Evolutionary conservation across 2,113 vertebrate species (phyloP), one percentile per base, ranked within the genome.

Genomic region (Seriola quinqueradiata): DNA sequence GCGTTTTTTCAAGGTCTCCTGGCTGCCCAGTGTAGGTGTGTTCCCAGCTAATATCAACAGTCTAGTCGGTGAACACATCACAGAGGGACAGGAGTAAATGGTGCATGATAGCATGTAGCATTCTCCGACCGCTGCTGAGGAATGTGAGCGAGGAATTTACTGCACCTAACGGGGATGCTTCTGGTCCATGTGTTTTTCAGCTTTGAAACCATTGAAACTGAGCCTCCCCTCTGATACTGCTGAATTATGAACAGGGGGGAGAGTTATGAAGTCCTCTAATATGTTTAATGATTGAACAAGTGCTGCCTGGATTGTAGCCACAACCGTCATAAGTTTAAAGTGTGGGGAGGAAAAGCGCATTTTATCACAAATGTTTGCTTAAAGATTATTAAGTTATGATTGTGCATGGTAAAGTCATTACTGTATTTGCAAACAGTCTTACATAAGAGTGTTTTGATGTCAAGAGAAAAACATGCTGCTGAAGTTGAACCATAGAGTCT

Each of bases 61-160:
- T 61, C 16, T 63, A 67, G 86, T 55, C 19, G 61, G 66, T 69
- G 71, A 88, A 84, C 86, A 73, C 9, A 81, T 91, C 91, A 79
- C 91, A 61, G 79, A 89, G 92, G 92, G 86, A 87, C 88, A 40
- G 58, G 74, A 76, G 63, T 90, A 90, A 94, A 94, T 93, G 88
- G 91, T 76, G 88, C 92, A 93, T 90, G 87, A 85, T 92, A 84
- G 91, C 90, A 78, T 87, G 91, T 88, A 88, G 89, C 86, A 50
- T 89, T 90, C 87, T 89, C 86, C 48, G 12, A 78, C 87, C 36
- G 70, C 86, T 73, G 86, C 71, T 23, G 77, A 86, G 92, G 92
- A 95, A 95, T 93, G 92, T 78, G 85, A 79, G 86, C 34, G 55
- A 92, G 88, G 93, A 92, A 89, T 93, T 93, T 93, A 94, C 85